A percentile compares a stretch with the other conserved stretches of the same genome.
phyloP scores from a whole-genome alignment of 2,797 vertebrate species.

The Lacerta viridis region DNA sequence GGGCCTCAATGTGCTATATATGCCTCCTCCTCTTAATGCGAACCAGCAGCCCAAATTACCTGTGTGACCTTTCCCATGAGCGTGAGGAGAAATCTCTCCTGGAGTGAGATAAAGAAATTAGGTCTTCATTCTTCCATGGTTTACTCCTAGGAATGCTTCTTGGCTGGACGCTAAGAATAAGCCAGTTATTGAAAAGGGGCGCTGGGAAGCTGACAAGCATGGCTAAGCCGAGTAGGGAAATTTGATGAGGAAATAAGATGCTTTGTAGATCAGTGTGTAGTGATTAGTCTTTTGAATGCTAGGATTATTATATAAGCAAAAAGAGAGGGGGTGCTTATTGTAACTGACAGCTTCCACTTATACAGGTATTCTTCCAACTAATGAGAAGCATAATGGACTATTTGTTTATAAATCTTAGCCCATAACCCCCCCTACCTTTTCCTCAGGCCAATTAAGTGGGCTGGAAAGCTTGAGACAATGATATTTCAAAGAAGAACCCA shows the following conservation, averaged over 20 bases:
- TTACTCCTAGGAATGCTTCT: slow-evolving; percentile 86
- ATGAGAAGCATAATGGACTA: slow-evolving; percentile 77
- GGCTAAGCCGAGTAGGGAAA: slow-evolving; percentile 84
- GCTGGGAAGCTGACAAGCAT: slow-evolving; percentile 85
- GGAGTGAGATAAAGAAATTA: slow-evolving; percentile 84
- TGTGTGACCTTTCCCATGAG: slow-evolving; percentile 85
- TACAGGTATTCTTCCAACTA: slow-evolving; percentile 75
- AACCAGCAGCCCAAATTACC: slow-evolving; percentile 80
- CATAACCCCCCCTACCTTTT: slow-evolving; percentile 57
- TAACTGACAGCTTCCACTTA: slow-evolving; percentile 77
- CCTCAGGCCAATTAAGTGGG: slow-evolving; percentile 60
- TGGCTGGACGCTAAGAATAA: slow-evolving; percentile 84
- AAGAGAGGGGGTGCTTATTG: slow-evolving; percentile 74
- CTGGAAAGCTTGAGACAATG: slow-evolving; percentile 58
- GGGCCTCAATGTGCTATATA: slow-evolving; percentile 67
- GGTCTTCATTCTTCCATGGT: slow-evolving; percentile 83
- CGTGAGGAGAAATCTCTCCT: slow-evolving; percentile 74
- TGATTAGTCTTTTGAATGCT: slow-evolving; percentile 87
- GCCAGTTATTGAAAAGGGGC: slow-evolving; percentile 83
- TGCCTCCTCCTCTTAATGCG: slow-evolving; percentile 70
- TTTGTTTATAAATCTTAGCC: slow-evolving; percentile 76
- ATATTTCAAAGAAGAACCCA: slow-evolving; percentile 6
- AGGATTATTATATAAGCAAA: slow-evolving; percentile 85
- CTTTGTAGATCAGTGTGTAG: slow-evolving; percentile 84
- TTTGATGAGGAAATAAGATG: slow-evolving; percentile 89